Conservation (phyloP, 1,140 invertebrate species). For the Macrosteles quadrilineatus region DNA sequence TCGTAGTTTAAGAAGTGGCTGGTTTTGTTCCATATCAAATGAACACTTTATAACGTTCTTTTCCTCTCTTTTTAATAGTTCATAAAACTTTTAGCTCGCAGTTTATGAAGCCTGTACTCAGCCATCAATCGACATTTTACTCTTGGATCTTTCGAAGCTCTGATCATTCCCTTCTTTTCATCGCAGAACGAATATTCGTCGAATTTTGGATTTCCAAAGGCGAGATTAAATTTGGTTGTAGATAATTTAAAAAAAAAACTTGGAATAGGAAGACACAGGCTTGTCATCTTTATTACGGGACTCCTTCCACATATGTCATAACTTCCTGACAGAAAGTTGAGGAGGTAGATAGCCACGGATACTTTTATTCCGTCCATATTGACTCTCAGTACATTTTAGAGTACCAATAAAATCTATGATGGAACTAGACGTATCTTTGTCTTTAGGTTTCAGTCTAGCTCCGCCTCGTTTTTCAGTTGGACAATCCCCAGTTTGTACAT, state of each 20-base stretch:
- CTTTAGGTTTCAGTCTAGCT: not conserved
- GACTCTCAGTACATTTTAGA: constrained; percentile 10
- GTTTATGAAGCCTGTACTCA: constrained; percentile 17
- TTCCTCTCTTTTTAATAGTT: not conserved
- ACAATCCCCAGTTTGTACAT: constrained; percentile 12
- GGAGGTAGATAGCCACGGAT: not conserved
- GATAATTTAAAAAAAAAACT: constrained; percentile 19
- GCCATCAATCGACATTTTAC: constrained; percentile 5
- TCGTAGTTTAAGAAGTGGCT: constrained; percentile 33
- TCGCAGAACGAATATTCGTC: constrained; percentile 24
- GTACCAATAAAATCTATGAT: not conserved
- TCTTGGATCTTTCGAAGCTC: not conserved
- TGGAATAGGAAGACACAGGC: not conserved
- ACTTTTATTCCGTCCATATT: constrained; percentile 27
- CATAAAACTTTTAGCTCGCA: constrained; percentile 1
- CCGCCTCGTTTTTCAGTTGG: constrained; percentile 15
- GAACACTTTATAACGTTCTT: not conserved
- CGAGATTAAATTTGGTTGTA: constrained; percentile 21
- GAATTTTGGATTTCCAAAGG: constrained; percentile 20
- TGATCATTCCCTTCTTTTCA: constrained; percentile 13
- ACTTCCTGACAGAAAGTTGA: constrained; percentile 19
- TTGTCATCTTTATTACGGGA: not conserved
- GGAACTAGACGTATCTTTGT: not conserved
- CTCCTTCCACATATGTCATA: constrained; percentile 21
- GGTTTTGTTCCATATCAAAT: constrained; percentile 38